Evolutionary conservation across 2,888 invertebrate genomes (phyloP).

Genomic region (Drosophila dives): DNA sequence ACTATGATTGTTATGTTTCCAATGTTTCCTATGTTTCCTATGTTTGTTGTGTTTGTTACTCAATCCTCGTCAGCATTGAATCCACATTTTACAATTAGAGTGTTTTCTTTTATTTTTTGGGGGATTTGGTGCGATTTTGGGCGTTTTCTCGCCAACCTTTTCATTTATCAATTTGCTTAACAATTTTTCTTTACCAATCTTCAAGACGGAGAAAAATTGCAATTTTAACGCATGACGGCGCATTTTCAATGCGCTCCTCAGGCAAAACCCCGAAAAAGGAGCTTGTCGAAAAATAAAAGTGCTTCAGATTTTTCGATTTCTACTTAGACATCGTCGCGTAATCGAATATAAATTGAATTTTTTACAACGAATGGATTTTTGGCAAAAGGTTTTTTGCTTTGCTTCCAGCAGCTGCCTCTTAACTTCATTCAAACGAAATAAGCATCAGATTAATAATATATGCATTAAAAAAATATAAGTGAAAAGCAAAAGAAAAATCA

Average conservation of each 20-base stretch:
- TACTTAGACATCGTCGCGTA: conserved; percentile 78
- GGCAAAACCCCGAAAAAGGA: conserved; percentile 22
- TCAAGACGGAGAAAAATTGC: conserved; percentile 60
- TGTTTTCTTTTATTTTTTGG: not conserved
- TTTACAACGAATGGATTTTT: conserved; percentile 75
- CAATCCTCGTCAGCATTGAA: conserved; percentile 15
- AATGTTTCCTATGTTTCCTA: conserved; percentile 61
- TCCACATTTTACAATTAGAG: conserved; percentile 61
- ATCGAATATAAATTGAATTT: conserved; percentile 78
- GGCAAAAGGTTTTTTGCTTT: conserved; percentile 52
- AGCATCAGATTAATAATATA: conserved; percentile 69
- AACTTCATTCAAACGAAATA: conserved; percentile 69
- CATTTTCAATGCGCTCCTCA: conserved; percentile 70
- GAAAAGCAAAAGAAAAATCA: not conserved
- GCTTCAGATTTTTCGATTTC: conserved; percentile 46
- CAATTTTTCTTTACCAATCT: conserved; percentile 19
- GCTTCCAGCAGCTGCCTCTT: conserved; percentile 26
- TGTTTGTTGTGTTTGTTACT: conserved; percentile 72
- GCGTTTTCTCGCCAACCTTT: conserved; percentile 29
- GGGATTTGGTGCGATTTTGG: not conserved
- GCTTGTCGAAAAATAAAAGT: conserved; percentile 16
- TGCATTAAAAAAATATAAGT: conserved; percentile 65
- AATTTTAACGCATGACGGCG: conserved; percentile 78
- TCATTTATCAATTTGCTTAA: conserved; percentile 74
- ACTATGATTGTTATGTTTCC: conserved; percentile 75